These are phyloP conservation scores for Atherinomorus stipes DNA, from an alignment of 2,113 vertebrate genomes.

Conservation along the genomic window DNA sequence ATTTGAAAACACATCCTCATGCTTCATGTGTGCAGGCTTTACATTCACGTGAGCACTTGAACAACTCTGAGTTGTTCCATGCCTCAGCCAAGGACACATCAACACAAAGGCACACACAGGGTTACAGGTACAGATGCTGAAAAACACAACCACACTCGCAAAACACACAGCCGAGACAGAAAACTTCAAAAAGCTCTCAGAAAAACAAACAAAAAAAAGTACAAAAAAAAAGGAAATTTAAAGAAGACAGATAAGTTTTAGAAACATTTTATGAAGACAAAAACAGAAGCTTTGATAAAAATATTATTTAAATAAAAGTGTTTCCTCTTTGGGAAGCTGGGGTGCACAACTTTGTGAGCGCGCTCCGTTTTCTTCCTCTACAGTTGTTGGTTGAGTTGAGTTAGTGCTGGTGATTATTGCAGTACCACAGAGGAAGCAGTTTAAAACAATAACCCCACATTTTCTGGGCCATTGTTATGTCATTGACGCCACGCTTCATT, in stretches of 20 bases:
- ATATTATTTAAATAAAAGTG: constrained; percentile 85
- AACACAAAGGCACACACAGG: constrained; percentile 34
- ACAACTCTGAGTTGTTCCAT: constrained; percentile 61
- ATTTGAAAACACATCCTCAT: constrained; percentile 34
- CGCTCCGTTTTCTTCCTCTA: constrained; percentile 78
- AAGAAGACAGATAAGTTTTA: constrained; percentile 79
- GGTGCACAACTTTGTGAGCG: constrained; percentile 70
- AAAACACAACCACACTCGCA: constrained; percentile 67
- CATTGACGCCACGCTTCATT: constrained; percentile 76
- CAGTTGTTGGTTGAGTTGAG: constrained; percentile 83
- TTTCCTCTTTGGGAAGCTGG: constrained; percentile 79
- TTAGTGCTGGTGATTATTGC: constrained; percentile 85
- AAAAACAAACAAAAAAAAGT: constrained; percentile 57
- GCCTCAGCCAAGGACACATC: constrained; percentile 72
- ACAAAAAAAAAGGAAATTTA: constrained; percentile 66
- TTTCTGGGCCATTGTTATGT: constrained; percentile 78
- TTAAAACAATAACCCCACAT: constrained; percentile 66
- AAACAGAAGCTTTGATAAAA: constrained; percentile 86
- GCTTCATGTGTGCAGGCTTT: constrained; percentile 53
- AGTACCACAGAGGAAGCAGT: constrained; percentile 74
- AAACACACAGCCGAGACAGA: constrained; percentile 64
- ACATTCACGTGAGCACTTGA: constrained; percentile 52
- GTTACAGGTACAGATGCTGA: constrained; percentile 54
- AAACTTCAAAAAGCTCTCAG: constrained; percentile 44
- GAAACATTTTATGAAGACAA: constrained; percentile 86